Base-by-base conservation (phyloP, 2,797 vertebrate genomes). In the Crossoptilon crossoptilon region DNA sequence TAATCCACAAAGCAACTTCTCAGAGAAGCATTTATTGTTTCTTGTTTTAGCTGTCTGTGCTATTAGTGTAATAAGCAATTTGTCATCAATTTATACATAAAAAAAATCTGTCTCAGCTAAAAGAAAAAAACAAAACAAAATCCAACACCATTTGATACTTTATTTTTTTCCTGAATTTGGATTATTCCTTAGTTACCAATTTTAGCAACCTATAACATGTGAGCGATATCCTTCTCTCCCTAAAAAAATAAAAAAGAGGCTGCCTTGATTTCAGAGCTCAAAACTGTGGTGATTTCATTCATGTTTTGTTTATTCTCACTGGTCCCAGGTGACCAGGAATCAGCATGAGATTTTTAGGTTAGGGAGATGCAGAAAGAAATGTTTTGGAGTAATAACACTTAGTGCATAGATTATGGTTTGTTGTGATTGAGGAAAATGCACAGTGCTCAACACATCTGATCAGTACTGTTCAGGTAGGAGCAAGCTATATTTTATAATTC, bases 1-100 rank as follows among this genome's bases (percentile, higher is more conserved):
- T 78, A 95, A 85, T 91, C 41, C 33, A 76, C 27, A 67, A 87
- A 88, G 4, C 9, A 91, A 23, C 8, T 92, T 76, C 8, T 89
- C 37, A 81, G 63, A 86, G 22, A 63, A 56, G 31, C 10, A 6
- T 2, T 88, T 70, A 29, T 22, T 16, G 2, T 0, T 76, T 81
- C 49, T 74, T 43, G 23, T 29, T 93, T 72, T 53, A 43, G 4
- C 24, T 91, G 7, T 59, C 56, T 64, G 55, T 78, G 13, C 2
- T 81, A 72, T 82, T 85, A 78, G 29, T 0, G 2, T 46, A 46
- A 67, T 33, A 33, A 63, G n/a, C 67, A 9, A 43, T 64, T 83
- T 64, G 17, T 62, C 46, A 55, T 83, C 79, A 84, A 2, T 1
- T 58, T 19, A 53, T 23, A 6, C 24, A 53, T 77, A 56, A 77